Conservation (phyloP, 2,888 invertebrate genomes). For the Monoplex corrugatus region DNA sequence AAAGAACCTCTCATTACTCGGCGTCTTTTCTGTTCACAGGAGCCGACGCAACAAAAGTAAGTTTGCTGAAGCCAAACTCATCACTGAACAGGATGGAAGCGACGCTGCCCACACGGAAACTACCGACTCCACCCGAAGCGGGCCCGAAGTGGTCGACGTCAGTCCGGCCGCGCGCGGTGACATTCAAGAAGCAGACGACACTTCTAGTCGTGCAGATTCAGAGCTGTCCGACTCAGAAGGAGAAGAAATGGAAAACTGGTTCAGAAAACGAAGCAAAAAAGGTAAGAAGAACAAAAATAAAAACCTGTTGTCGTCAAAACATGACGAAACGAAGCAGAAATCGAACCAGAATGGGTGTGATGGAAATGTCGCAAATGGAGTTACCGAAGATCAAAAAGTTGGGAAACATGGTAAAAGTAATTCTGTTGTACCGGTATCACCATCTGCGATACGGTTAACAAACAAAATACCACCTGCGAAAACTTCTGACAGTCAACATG, state of each 20-base stretch:
- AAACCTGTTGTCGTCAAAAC: background rate
- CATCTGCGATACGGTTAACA: background rate
- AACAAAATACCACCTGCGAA: background rate
- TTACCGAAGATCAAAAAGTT: background rate
- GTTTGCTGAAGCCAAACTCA: background rate
- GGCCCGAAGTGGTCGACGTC: background rate
- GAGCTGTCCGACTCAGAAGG: background rate
- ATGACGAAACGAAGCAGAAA: background rate
- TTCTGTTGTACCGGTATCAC: background rate
- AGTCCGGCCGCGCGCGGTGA: background rate
- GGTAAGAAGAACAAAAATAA: background rate
- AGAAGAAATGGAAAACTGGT: background rate
- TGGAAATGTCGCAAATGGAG: background rate
- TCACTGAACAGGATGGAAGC: background rate
- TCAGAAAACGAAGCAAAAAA: background rate
- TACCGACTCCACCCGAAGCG: background rate
- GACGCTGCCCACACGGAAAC: constrained; percentile 16
- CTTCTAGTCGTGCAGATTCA: background rate
- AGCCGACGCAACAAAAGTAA: constrained; percentile 7
- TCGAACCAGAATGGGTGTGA: background rate
- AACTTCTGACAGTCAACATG: background rate
- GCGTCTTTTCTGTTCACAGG: constrained; percentile 27
- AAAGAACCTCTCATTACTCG: background rate
- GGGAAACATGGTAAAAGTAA: background rate
- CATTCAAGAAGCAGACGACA: constrained; percentile 17